A percentile compares a stretch with the other conserved stretches of the same genome.
Conservation (phyloP, 1,140 invertebrate genomes). For the Drosophila ironensis region DNA sequence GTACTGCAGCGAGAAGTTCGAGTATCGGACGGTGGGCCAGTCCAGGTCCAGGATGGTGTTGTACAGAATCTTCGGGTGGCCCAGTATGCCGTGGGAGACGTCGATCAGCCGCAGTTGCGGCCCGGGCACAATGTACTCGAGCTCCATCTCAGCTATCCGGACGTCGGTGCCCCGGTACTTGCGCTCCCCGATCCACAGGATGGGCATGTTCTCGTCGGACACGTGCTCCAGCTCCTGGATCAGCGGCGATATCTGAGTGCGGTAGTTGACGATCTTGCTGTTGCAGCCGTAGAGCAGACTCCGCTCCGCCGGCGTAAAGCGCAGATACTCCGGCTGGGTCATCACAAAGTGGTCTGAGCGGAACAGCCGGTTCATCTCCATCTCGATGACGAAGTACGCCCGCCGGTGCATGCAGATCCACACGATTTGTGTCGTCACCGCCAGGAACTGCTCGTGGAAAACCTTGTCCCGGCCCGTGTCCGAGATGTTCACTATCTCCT, state of each 20-base stretch:
- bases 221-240: constrained; percentile 63
- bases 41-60: constrained; percentile 61
- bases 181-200: constrained; percentile 75
- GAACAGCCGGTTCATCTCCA: constrained; percentile 74
- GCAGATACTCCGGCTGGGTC: constrained; percentile 34
- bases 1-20: constrained; percentile 47
- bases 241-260: constrained; percentile 63
- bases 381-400: constrained; percentile 65
- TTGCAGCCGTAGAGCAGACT: constrained; percentile 64
- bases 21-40: constrained; percentile 57
- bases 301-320: constrained; percentile 48
- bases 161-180: constrained; percentile 72
- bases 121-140: constrained; percentile 71
- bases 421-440: constrained; percentile 60
- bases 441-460: constrained; percentile 71
- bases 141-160: constrained; percentile 59
- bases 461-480: constrained; percentile 50
- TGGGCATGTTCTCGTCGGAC: constrained; percentile 53
- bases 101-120: constrained; percentile 70
- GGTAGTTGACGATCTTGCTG: constrained; percentile 64
- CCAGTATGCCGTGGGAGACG: constrained; percentile 66
- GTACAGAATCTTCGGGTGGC: constrained; percentile 65
- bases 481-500: constrained; percentile 62
- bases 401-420: constrained; percentile 72
- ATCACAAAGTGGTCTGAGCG: constrained; percentile 70